Base-by-base conservation (phyloP, 2,113 vertebrate species). In the Ceuthmochares aereus region DNA sequence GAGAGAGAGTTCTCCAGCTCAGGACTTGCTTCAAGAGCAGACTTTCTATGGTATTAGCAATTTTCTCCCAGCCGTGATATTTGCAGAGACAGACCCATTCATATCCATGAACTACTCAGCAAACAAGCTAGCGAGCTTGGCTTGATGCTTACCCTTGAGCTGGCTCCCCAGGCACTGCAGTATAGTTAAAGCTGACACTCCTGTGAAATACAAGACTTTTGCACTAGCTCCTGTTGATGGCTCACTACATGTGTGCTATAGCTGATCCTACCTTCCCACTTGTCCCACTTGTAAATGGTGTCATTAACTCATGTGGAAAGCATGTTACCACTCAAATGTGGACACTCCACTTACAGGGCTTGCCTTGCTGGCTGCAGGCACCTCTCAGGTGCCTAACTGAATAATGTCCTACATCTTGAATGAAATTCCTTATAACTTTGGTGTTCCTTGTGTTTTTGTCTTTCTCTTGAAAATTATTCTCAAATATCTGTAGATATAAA, bases 121-220 rank as follows among this genome's bases (percentile, higher is more conserved):
- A 40, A 40, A 12, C 40, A 40, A 52, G 27, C 16, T 6, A 60
- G 27, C 2, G 12, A 73, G 9, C 12, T 60, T 66, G 54, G 42
- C 52, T 45, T 26, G 9, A 6, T 34, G 13, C 26, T 78, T 30
- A 32, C 7, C 12, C 27, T 29, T 25, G 7, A 86, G 16, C 17
- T 69, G 43, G 3, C 2, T 88, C 20, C 72, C 12, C 14, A 32
- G 12, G 10, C 49, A 7, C 15, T 1, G 2, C 2, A 0, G 20
- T 29, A 6, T 14, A 25, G 10, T 72, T 82, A 56, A 32, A 64
- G 27, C 16, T 82, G 80, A 47, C 22, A 14, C 5, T 63, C 4
- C 8, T 34, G 2, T 18, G 43, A 66, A 90, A 79, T 5, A 40
- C 40, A 40, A 40, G 29, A 42, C 10, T 70, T 77, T 21, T 69